Conservation (phyloP, 2,888 invertebrate genomes). For the Nephrotoma flavescens region DNA sequence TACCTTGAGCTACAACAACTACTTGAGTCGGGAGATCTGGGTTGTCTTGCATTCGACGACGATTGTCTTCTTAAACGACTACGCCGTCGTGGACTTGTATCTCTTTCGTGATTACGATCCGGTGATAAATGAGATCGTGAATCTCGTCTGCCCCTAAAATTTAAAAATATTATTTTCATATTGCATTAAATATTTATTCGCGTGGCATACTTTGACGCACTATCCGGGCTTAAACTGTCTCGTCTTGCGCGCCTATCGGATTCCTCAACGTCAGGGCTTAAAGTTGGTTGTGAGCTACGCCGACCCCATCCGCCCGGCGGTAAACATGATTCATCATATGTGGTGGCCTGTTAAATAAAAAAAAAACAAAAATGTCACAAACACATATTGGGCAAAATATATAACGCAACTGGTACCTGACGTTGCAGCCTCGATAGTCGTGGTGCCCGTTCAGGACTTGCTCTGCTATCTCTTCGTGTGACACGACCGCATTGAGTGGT, state of each 20-base stretch:
- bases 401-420: conserved; percentile 33
- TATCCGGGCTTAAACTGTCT: conserved; percentile 82
- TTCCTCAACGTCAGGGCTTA: conserved; percentile 68
- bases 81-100: conserved; percentile 61
- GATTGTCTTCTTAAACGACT: conserved; percentile 62
- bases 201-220: conserved; percentile 42
- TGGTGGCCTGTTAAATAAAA: conserved; percentile 41
- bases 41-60: conserved; percentile 51
- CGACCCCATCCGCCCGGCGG: conserved; percentile 49
- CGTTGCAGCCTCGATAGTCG: conserved; percentile 57
- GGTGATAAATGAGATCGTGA: conserved; percentile 68
- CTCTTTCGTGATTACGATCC: conserved; percentile 64
- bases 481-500: conserved; percentile 65
- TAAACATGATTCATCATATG: conserved; percentile 71
- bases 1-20: conserved; percentile 53
- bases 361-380: not conserved
- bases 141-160: conserved; percentile 46
- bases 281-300: conserved; percentile 65
- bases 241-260: conserved; percentile 57
- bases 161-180: not conserved
- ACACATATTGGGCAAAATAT: not conserved
- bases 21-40: conserved; percentile 54
- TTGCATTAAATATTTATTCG: not conserved
- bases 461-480: conserved; percentile 51
- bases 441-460: conserved; percentile 49